These are phyloP conservation scores for Pagrus major DNA, from an alignment of 2,113 vertebrate genomes.

Conservation along the genomic window DNA sequence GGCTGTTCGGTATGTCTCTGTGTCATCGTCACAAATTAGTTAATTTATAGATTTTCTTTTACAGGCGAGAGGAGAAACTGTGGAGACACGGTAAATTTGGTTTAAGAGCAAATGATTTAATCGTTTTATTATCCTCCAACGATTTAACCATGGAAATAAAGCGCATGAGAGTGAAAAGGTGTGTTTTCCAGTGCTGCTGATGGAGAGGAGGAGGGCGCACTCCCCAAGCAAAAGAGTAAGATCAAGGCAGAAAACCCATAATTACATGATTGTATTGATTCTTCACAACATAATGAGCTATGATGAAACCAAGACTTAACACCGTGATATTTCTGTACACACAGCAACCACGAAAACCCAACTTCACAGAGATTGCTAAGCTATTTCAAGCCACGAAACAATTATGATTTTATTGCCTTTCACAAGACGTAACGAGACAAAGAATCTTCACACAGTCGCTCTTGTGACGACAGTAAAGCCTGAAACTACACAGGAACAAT, in stretches of 20 bases:
- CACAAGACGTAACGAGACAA: background rate
- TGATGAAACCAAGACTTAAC: slow-evolving; percentile 39
- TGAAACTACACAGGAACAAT: slow-evolving; percentile 13
- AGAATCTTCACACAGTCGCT: background rate
- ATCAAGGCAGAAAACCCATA: slow-evolving; percentile 13
- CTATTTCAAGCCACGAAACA: slow-evolving; percentile 25
- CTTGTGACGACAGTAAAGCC: background rate
- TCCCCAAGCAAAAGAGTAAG: background rate
- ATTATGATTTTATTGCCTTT: slow-evolving; percentile 28
- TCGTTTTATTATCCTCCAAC: background rate
- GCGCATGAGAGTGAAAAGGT: background rate
- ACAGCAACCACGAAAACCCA: slow-evolving; percentile 1
- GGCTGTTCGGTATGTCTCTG: background rate
- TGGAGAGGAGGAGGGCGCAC: slow-evolving; percentile 5
- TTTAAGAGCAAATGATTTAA: slow-evolving; percentile 6
- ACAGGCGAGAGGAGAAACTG: background rate
- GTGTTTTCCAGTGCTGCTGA: background rate
- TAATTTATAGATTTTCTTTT: background rate
- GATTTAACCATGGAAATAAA: background rate
- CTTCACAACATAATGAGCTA: slow-evolving; percentile 19
- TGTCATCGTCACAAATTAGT: background rate
- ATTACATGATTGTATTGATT: slow-evolving; percentile 46
- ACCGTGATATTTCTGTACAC: slow-evolving; percentile 19
- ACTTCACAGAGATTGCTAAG: slow-evolving; percentile 9
- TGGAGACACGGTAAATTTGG: background rate